Percentiles rank a stretch among this genome's conserved stretches.
Conservation (phyloP, 2,113 vertebrate genomes). For the Odocoileus hemionus region DNA sequence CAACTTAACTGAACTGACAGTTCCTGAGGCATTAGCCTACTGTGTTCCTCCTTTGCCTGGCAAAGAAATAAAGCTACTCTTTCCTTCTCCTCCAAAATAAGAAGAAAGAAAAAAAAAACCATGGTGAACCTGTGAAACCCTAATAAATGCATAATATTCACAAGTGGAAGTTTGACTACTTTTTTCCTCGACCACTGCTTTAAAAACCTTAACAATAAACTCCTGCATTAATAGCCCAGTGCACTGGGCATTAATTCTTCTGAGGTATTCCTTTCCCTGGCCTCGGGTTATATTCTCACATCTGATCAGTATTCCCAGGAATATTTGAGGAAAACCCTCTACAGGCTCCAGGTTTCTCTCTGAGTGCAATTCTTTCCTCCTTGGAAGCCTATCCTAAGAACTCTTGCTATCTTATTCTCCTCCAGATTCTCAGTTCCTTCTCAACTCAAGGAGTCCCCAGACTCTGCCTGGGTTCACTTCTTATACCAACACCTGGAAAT, state of each 20-base stretch:
- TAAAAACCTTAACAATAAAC: neutral
- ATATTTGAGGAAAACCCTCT: neutral
- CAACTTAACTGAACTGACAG: neutral
- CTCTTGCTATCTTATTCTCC: neutral
- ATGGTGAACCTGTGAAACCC: neutral
- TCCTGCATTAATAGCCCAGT: neutral
- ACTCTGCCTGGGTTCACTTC: neutral
- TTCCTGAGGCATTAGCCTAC: neutral
- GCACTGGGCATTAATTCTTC: neutral
- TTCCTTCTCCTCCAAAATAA: neutral
- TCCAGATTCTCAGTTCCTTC: neutral
- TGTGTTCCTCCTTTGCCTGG: neutral
- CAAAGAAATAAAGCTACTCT: neutral
- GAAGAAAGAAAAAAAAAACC: neutral
- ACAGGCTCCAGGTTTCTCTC: neutral
- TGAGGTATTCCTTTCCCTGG: neutral
- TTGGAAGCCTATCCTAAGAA: neutral
- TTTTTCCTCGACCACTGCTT: neutral
- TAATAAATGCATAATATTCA: neutral
- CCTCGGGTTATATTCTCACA: neutral
- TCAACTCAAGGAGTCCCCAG: neutral
- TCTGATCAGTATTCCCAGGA: neutral
- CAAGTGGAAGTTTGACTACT: neutral
- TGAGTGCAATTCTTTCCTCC: neutral
- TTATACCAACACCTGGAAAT: neutral